Base-by-base conservation (phyloP, 1,140 invertebrate genomes). In the Drosophila tropicalis region DNA sequence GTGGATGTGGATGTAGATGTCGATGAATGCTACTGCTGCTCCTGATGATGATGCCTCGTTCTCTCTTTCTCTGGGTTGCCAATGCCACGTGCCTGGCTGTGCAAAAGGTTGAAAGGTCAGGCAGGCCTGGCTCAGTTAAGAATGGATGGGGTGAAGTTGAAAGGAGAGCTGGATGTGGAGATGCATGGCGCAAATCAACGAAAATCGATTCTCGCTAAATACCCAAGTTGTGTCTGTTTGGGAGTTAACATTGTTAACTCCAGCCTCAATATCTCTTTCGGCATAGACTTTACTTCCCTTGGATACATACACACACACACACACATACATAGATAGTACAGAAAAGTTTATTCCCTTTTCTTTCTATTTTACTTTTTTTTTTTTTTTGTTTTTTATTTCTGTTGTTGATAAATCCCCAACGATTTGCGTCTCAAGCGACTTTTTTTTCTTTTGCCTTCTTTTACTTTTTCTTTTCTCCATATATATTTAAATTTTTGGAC, bases 171-270 rank as follows among this genome's bases (percentile, higher is more conserved):
- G 25, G 5, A 29, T 29, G 36, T 36, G 51, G 47, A 29, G 15
- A 39, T 51, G 36, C 40, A 67, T 47, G 72, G 44, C 29, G 56
- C 70, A 85, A 86, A 86, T 86, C 82, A 86, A 86, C 83, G 65
- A 87, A 83, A 87, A 87, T 87, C 83, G 84, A 87, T 87, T 83
- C 76, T 72, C 70, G 80, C 83, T 87, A 87, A 87, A 87, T 87
- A 87, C 83, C 79, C 79, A 86, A 89, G 84, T 87, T 86, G 64
- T 51, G 44, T 51, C 44, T 51, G 47, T 70, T 61, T 63, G 68
- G 76, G 76, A 89, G 76, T 80, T 87, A 67, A 78, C 74, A 75
- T 77, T 77, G 74, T 76, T 86, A 86, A 86, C 82, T 85, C 82
- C 67, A 55, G 44, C 60, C 61, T 44, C 66, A 67, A 51, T 51